Evolutionary conservation across 1,140 invertebrate species (phyloP), one percentile per base, ranked within the genome.

Genomic region (Drosophila equinoxialis): DNA sequence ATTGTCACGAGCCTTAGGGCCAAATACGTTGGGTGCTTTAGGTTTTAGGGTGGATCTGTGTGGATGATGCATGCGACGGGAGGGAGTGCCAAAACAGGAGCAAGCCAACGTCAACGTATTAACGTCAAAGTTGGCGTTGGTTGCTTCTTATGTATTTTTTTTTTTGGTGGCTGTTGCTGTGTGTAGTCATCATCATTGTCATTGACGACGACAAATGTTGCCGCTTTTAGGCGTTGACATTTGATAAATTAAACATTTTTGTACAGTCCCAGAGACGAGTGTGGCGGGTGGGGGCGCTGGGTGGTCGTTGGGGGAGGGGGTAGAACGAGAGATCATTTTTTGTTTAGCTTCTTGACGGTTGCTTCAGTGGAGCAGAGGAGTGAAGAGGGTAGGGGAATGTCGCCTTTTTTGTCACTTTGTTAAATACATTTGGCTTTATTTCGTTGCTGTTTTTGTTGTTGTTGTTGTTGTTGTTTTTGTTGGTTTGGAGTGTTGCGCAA

Each of bases 181-280:
- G 6, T 59, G 35, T 61, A 74, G 79, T 73, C 82, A 79, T 86
- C 82, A 85, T 78, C 82, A 87, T 86, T 86, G 82, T 86, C 83
- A 86, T 86, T 86, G 82, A 86, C 82, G 83, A 86, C 82, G 83
- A 86, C 82, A 86, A 86, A 86, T 86, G 82, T 87, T 86, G 83
- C 83, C 82, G 83, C 82, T 86, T 82, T 86, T 87, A 87, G 82
- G 82, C 82, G 82, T 87, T 86, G 82, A 86, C 82, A 86, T 87
- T 86, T 86, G 82, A 86, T 86, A 86, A 86, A 86, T 86, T 86
- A 86, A 86, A 86, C 83, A 86, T 86, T 86, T 87, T 87, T 87
- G 82, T 71, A 71, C 70, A 65, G 65, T 63, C 7, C 78, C 67
- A 72, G 39, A 26, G 57, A 59, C 13, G 23, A 23, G 20, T 14